Evolutionary conservation across 2,113 vertebrate species (phyloP).

Genomic region (Cisticola juncidis): DNA sequence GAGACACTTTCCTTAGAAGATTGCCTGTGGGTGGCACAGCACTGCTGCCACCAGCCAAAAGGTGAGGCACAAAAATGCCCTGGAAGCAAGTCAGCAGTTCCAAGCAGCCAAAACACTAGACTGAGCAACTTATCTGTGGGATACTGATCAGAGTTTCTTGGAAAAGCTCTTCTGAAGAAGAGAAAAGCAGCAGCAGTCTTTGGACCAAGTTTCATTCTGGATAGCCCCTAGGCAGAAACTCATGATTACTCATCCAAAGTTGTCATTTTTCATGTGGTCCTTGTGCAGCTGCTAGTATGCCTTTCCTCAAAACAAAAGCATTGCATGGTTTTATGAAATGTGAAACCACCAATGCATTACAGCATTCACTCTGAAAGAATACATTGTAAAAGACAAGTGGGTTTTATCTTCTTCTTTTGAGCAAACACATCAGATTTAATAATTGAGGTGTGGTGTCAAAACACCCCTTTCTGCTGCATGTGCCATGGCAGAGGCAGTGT

Average conservation of each 20-base stretch:
- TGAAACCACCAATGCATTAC: neutral
- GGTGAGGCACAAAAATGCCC: neutral
- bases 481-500: neutral
- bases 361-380: neutral
- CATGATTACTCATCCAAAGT: neutral
- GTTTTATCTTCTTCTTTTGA: neutral
- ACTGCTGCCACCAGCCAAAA: neutral
- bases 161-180: neutral
- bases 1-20: neutral
- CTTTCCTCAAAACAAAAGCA: neutral
- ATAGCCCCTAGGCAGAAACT: neutral
- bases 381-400: neutral
- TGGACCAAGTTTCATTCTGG: neutral
- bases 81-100: neutral
- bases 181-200: neutral
- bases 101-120: neutral
- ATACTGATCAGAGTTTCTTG: neutral
- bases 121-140: neutral
- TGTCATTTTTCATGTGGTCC: neutral
- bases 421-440: neutral
- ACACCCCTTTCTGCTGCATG: neutral
- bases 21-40: neutral
- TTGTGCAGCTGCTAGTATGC: neutral
- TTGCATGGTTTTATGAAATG: neutral
- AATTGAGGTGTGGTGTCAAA: neutral